phyloP scores from a whole-genome alignment of 2,888 invertebrate species.

The Heliconius ismenius region DNA sequence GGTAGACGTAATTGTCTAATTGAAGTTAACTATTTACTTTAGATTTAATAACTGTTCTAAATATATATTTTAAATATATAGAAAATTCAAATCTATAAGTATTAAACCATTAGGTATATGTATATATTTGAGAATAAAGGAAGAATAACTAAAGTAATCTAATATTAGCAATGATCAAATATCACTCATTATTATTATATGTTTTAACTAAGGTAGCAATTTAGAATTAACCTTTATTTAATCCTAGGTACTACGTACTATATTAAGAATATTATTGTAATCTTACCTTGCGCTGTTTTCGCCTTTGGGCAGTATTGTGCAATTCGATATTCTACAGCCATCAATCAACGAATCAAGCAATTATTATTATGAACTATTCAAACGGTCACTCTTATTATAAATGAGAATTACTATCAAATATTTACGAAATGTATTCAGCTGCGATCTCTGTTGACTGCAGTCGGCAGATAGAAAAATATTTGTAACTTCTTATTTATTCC shows the following conservation, averaged over 20 bases:
- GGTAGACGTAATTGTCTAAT: not conserved
- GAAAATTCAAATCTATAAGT: no score
- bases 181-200: no score
- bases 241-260: not conserved
- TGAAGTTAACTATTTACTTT: no score
- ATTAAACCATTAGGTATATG: no score
- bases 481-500: not conserved
- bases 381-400: constrained; percentile 15
- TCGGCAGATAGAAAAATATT: not conserved
- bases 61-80: no score
- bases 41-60: no score
- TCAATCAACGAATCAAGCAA: constrained; percentile 34
- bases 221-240: no score
- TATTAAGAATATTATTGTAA: constrained; percentile 14
- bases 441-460: not conserved
- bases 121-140: no score
- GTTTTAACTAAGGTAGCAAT: no score
- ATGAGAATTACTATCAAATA: constrained; percentile 22
- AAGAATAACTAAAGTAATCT: no score
- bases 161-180: no score
- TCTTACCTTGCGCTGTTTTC: constrained; percentile 17
- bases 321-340: constrained; percentile 29
- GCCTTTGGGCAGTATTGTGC: constrained; percentile 34
- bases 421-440: not conserved
- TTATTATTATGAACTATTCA: constrained; percentile 32